Conservation (phyloP, 1,140 invertebrate genomes). For the Dreissena rostriformis region DNA sequence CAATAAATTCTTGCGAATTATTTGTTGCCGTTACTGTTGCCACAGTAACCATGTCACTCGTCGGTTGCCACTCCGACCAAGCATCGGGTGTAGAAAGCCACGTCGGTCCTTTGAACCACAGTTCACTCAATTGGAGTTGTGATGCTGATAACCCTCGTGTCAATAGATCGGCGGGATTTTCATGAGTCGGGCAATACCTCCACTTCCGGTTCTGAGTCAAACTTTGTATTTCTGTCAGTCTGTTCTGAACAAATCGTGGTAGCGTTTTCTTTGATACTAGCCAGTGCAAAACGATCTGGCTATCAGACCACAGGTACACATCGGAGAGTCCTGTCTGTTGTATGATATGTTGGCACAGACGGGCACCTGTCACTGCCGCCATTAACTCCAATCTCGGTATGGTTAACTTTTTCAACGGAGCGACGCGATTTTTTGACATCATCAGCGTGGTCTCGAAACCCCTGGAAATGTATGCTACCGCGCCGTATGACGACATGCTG, state of each 20-base stretch:
- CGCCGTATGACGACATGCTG: slow-evolving; percentile 4
- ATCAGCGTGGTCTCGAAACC: not conserved
- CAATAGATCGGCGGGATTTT: slow-evolving; percentile 48
- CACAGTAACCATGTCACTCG: not conserved
- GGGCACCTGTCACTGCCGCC: slow-evolving; percentile 20
- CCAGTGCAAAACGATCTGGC: slow-evolving; percentile 58
- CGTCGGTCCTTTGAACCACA: not conserved
- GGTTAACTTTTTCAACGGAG: slow-evolving; percentile 26
- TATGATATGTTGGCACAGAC: not conserved
- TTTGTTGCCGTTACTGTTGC: not conserved
- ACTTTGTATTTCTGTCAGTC: slow-evolving; percentile 35
- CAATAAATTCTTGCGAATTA: not conserved
- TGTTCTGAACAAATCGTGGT: slow-evolving; percentile 47
- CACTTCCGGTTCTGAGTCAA: not conserved
- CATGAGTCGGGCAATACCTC: slow-evolving; percentile 46
- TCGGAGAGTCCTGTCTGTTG: not conserved
- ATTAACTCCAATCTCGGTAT: slow-evolving; percentile 22
- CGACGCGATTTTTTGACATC: not conserved
- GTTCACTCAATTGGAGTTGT: not conserved
- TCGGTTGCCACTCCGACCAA: not conserved
- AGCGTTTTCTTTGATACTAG: slow-evolving; percentile 27
- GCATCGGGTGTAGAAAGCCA: not conserved
- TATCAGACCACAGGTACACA: slow-evolving; percentile 44
- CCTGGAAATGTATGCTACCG: not conserved
- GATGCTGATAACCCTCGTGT: slow-evolving; percentile 25